Evolutionary conservation across 2,888 invertebrate genomes (phyloP).

Genomic region (Heterodera filipjevi): DNA sequence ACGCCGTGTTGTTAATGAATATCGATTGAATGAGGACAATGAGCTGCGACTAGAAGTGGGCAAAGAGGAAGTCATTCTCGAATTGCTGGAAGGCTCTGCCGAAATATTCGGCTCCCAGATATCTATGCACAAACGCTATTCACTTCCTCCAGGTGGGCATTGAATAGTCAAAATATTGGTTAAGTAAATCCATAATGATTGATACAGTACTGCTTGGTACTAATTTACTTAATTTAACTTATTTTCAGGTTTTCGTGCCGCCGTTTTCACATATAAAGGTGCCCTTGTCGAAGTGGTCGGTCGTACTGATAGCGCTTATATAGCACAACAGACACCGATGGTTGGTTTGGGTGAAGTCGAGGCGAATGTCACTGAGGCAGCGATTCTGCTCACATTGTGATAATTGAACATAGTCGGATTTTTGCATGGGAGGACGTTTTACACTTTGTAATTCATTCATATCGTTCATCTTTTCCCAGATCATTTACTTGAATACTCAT

Average conservation of each 20-base stretch:
- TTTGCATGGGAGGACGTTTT: not conserved
- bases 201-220: too few species aligned
- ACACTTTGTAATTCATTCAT: too few species aligned
- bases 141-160: constrained; percentile 52
- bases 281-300: constrained; percentile 84
- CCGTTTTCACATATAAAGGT: constrained; percentile 93
- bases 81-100: constrained; percentile 86
- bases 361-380: too few species aligned
- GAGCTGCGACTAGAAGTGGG: constrained; percentile 60
- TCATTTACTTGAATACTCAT: constrained; percentile 89
- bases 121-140: constrained; percentile 80
- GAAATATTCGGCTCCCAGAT: constrained; percentile 96
- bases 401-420: too few species aligned
- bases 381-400: too few species aligned
- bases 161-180: constrained; percentile 19
- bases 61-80: constrained; percentile 53
- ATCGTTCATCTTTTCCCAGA: constrained; percentile 36
- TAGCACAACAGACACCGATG: constrained; percentile 80
- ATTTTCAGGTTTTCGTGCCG: constrained; percentile 83
- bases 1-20: constrained; percentile 39
- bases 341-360: constrained; percentile 26
- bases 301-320: constrained; percentile 87
- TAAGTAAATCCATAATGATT: too few species aligned
- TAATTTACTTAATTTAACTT: constrained; percentile 27
- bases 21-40: constrained; percentile 53